Conservation (phyloP, 2,113 vertebrate genomes). For the Nipponia nippon region DNA sequence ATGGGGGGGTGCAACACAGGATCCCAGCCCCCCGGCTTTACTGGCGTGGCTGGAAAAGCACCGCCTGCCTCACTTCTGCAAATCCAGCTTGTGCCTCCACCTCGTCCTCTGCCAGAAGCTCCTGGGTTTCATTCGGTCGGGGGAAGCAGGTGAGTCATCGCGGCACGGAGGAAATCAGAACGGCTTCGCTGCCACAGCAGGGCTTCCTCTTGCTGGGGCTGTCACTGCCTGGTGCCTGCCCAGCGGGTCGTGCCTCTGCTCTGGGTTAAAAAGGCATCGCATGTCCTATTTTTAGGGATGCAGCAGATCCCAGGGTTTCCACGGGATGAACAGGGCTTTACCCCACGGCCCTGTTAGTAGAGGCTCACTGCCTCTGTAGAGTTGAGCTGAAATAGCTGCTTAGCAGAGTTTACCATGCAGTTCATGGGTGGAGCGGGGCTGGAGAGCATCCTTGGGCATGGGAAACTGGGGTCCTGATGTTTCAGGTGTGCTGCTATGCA, state of each 20-base stretch:
- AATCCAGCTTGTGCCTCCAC: constrained; percentile 74
- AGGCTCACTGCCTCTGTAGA: not conserved
- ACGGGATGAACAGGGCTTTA: not conserved
- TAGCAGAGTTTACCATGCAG: not conserved
- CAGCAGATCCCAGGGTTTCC: not conserved
- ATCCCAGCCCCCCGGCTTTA: constrained; percentile 51
- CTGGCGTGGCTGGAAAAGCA: constrained; percentile 72
- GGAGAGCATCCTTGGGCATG: not conserved
- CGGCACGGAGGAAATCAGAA: not conserved
- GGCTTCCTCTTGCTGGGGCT: not conserved
- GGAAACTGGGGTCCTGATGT: not conserved
- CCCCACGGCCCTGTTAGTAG: not conserved
- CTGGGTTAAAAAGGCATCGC: not conserved
- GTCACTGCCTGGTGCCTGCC: not conserved
- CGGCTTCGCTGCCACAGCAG: not conserved
- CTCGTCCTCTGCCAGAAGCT: constrained; percentile 73
- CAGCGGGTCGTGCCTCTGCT: not conserved
- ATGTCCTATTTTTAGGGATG: not conserved
- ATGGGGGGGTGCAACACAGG: constrained; percentile 22
- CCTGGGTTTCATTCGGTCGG: constrained; percentile 62
- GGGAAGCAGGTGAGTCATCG: constrained; percentile 71
- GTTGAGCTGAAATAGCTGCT: not conserved
- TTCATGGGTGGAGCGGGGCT: not conserved
- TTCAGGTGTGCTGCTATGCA: not conserved
- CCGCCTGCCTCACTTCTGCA: constrained; percentile 74